Conservation (phyloP, 2,888 invertebrate species). For the Yponomeuta evonymella region DNA sequence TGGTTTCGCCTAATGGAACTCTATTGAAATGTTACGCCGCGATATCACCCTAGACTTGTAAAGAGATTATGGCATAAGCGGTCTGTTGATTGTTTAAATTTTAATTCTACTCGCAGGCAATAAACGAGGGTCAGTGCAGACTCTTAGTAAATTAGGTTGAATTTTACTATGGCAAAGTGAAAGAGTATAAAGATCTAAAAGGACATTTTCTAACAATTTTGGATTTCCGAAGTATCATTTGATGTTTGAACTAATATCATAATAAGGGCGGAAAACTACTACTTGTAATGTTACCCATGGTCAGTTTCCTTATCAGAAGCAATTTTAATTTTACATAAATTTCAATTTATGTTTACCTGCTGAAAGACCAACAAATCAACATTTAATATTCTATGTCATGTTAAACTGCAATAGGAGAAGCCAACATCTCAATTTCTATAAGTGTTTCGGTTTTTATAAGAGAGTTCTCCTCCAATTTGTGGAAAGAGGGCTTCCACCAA, state of each 20-base stretch:
- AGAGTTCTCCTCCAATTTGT: not conserved
- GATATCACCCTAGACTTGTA: constrained; percentile 17
- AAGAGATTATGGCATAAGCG: not conserved
- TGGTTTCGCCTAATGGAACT: not conserved
- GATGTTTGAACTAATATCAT: too few species aligned
- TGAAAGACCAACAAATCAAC: too few species aligned
- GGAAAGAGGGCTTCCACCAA: constrained; percentile 52
- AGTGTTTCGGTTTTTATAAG: not conserved
- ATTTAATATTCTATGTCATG: too few species aligned
- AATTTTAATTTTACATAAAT: too few species aligned
- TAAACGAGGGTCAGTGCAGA: constrained; percentile 22
- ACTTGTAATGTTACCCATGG: too few species aligned
- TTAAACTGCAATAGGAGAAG: too few species aligned
- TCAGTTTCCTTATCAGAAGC: too few species aligned
- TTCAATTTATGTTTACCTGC: too few species aligned
- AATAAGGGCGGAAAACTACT: too few species aligned
- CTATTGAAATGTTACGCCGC: not conserved
- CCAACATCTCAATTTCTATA: not conserved
- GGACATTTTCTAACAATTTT: not conserved
- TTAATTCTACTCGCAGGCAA: constrained; percentile 14
- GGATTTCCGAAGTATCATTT: too few species aligned
- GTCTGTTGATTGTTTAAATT: constrained; percentile 5
- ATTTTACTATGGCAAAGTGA: not conserved
- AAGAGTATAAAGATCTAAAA: not conserved
- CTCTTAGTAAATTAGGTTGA: not conserved